Percentiles rank a stretch among this genome's conserved stretches.
phyloP scores from a whole-genome alignment of 2,888 invertebrate genomes.

The Epinotia nisella region DNA sequence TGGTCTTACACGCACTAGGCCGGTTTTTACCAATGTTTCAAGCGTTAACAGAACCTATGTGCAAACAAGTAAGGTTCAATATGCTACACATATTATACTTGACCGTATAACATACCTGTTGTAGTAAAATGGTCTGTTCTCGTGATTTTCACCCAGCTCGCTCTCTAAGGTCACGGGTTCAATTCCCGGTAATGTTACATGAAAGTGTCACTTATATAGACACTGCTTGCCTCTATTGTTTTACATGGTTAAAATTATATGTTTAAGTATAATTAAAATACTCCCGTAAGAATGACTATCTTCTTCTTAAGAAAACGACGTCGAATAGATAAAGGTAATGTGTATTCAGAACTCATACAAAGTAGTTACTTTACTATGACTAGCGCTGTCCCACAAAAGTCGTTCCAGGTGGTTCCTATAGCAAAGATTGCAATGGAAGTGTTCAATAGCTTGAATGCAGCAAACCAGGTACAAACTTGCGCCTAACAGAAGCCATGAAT shows the following conservation, averaged over 20 bases:
- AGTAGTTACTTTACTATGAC: too few species aligned
- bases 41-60: neutral
- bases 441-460: too few species aligned
- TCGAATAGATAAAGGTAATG: too few species aligned
- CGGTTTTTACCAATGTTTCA: neutral
- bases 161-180: constrained; percentile 32
- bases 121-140: constrained; percentile 6
- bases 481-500: too few species aligned
- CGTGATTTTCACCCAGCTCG: constrained; percentile 16
- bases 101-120: neutral
- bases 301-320: too few species aligned
- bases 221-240: constrained; percentile 23
- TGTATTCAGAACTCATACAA: too few species aligned
- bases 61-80: neutral
- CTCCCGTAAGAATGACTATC: too few species aligned
- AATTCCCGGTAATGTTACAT: constrained; percentile 8
- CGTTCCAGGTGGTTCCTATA: too few species aligned
- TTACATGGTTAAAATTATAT: neutral
- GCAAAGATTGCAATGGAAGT: too few species aligned
- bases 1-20: too few species aligned
- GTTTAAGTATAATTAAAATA: neutral
- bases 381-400: too few species aligned
- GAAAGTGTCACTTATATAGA: constrained; percentile 23
- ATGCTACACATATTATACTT: neutral
- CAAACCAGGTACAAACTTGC: too few species aligned